phyloP scores from a whole-genome alignment of 1,140 invertebrate genomes.

The Micrasema minimum region DNA sequence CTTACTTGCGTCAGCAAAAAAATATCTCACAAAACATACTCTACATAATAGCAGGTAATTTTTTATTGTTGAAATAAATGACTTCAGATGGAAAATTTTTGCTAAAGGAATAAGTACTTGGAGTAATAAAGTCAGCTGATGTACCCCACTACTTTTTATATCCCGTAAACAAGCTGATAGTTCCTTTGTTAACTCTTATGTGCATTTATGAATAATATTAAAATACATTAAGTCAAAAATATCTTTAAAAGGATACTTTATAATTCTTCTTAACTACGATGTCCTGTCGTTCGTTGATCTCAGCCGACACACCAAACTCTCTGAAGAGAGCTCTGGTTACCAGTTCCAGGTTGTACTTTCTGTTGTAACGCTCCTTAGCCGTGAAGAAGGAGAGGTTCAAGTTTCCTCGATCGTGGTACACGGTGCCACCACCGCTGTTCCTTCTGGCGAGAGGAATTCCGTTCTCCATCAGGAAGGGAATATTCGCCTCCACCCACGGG shows the following conservation, averaged over 20 bases:
- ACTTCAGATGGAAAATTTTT: no score
- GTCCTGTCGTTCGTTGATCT: slow-evolving; percentile 84
- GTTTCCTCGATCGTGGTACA: slow-evolving; percentile 96
- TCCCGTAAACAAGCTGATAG: no score
- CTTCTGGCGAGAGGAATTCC: slow-evolving; percentile 83
- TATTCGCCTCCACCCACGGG: slow-evolving; percentile 92
- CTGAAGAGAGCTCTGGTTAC: slow-evolving; percentile 82
- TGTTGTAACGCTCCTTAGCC: slow-evolving; percentile 79
- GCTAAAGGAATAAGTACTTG: no score
- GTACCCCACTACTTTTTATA: no score
- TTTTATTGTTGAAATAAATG: no score
- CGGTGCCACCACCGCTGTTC: slow-evolving; percentile 95
- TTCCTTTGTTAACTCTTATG: no score
- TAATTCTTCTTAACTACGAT: slow-evolving; percentile 81
- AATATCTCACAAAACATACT: no score
- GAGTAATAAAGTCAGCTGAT: no score
- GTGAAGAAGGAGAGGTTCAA: slow-evolving; percentile 93
- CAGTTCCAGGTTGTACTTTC: slow-evolving; percentile 86
- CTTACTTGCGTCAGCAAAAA: no score
- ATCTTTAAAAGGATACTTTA: slow-evolving; percentile 78
- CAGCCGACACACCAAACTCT: slow-evolving; percentile 80
- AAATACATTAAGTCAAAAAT: no score
- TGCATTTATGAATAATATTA: no score
- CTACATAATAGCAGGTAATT: no score
- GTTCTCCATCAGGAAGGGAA: slow-evolving; percentile 70